Evolutionary conservation across 53 echinoderm and acorn worm species (phyloP).

Genomic region (Holothuria leucospilota): DNA sequence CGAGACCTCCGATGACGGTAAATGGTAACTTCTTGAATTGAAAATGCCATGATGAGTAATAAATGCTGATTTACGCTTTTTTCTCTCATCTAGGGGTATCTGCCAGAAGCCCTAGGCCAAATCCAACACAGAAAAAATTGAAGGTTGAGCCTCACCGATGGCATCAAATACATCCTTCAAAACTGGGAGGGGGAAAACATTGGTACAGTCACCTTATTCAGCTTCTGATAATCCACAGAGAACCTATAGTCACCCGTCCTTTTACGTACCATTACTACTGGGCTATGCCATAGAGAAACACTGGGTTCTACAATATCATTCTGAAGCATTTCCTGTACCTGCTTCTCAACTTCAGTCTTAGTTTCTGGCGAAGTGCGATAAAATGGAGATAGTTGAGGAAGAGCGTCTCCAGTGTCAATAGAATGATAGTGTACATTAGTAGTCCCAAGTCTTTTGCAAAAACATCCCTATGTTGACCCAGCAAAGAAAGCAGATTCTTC

Average conservation of each 20-base stretch:
- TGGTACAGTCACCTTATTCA: background rate
- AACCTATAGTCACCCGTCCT: background rate
- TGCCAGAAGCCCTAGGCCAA: background rate
- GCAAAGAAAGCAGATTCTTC: background rate
- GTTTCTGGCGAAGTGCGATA: background rate
- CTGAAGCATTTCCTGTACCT: conserved; percentile 2
- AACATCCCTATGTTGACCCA: background rate
- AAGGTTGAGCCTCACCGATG: background rate
- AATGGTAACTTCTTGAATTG: background rate
- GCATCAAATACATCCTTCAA: conserved; percentile 1
- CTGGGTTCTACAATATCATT: background rate
- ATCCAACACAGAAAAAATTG: background rate
- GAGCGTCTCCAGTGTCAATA: background rate
- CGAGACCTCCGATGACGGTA: too few relatives aligned
- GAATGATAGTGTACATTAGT: background rate
- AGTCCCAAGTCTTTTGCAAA: background rate
- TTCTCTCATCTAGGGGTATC: background rate
- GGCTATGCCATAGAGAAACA: background rate
- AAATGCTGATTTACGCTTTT: background rate
- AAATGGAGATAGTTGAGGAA: background rate
- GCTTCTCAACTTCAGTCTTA: background rate
- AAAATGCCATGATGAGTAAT: conserved; percentile 7
- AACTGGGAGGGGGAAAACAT: background rate
- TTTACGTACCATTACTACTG: background rate
- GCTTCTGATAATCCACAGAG: background rate